phyloP scores from a whole-genome alignment of 2,888 invertebrate genomes.

The Caenorhabditis sp. region DNA sequence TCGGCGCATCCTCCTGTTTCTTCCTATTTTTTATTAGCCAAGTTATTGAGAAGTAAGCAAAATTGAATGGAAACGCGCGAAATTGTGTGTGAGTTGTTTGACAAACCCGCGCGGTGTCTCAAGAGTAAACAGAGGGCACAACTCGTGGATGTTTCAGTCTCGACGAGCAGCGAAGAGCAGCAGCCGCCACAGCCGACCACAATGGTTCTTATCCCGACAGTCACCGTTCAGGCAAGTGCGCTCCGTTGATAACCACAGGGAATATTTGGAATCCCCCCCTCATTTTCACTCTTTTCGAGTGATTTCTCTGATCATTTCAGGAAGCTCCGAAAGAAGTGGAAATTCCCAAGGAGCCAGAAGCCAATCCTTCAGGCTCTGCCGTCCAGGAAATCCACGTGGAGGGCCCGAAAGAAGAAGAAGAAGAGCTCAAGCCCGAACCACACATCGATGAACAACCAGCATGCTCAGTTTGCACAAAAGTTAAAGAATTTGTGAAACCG shows the following conservation, averaged over 20 bases:
- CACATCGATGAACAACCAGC: not conserved
- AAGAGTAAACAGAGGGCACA: slow-evolving; percentile 32
- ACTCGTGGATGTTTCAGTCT: slow-evolving; percentile 49
- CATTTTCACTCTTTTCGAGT: not conserved
- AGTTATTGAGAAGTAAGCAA: slow-evolving; percentile 18
- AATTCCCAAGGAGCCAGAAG: not conserved
- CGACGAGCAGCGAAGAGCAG: slow-evolving; percentile 49
- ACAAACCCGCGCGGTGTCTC: slow-evolving; percentile 27
- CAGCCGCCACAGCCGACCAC: slow-evolving; percentile 12
- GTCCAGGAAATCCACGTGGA: slow-evolving; percentile 27
- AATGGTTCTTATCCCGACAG: slow-evolving; percentile 42
- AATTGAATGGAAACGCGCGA: slow-evolving; percentile 24
- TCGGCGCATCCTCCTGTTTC: slow-evolving; percentile 11
- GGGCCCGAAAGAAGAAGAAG: slow-evolving; percentile 9
- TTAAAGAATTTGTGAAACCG: slow-evolving; percentile 8
- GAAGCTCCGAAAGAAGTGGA: slow-evolving; percentile 31
- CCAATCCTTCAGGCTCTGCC: slow-evolving; percentile 14
- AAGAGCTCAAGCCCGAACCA: slow-evolving; percentile 14
- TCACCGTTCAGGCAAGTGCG: slow-evolving; percentile 30
- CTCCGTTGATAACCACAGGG: not conserved
- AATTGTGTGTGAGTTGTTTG: slow-evolving; percentile 31
- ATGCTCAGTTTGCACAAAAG: slow-evolving; percentile 6
- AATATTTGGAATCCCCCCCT: too few species aligned
- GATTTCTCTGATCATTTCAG: slow-evolving; percentile 3
- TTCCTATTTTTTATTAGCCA: slow-evolving; percentile 3